A percentile compares a stretch with the other conserved stretches of the same genome.
phyloP scores from a whole-genome alignment of 2,888 invertebrate species.

The Neria commutata region DNA sequence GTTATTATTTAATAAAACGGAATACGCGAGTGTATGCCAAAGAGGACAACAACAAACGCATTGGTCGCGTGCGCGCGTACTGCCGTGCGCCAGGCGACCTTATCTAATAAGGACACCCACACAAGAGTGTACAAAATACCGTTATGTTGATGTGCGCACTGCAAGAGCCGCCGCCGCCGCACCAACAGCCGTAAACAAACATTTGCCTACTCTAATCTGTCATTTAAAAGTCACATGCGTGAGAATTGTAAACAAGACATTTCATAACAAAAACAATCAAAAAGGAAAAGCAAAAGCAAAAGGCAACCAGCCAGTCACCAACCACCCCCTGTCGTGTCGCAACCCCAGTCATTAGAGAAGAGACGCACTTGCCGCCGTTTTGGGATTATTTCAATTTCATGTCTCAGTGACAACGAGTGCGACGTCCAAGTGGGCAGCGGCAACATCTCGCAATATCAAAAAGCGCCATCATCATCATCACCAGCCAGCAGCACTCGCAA shows the following conservation, averaged over 20 bases:
- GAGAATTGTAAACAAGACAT: conserved; percentile 59
- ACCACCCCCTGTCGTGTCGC: background rate
- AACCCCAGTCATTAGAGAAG: background rate
- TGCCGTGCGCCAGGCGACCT: conserved; percentile 33
- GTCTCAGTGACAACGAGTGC: conserved; percentile 31
- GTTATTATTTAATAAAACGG: conserved; percentile 31
- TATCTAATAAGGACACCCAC: conserved; percentile 49
- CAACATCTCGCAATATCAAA: conserved; percentile 6
- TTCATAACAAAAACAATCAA: conserved; percentile 14
- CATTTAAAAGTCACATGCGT: conserved; percentile 62
- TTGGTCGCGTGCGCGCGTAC: conserved; percentile 35
- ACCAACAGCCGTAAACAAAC: conserved; percentile 52
- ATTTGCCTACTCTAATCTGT: conserved; percentile 61
- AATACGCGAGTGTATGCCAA: conserved; percentile 20
- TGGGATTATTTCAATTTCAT: conserved; percentile 32
- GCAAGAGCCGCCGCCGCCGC: conserved; percentile 15
- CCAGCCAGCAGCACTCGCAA: conserved; percentile 6
- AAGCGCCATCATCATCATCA: conserved; percentile 22
- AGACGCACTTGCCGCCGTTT: conserved; percentile 22
- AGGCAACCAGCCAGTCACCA: conserved; percentile 25
- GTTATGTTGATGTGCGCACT: conserved; percentile 35
- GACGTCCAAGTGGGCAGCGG: conserved; percentile 30
- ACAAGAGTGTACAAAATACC: conserved; percentile 26
- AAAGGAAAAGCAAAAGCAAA: conserved; percentile 34
- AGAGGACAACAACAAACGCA: conserved; percentile 10